Evolutionary conservation across 2,797 vertebrate genomes (phyloP).

Genomic region (Acanthiza pusilla): DNA sequence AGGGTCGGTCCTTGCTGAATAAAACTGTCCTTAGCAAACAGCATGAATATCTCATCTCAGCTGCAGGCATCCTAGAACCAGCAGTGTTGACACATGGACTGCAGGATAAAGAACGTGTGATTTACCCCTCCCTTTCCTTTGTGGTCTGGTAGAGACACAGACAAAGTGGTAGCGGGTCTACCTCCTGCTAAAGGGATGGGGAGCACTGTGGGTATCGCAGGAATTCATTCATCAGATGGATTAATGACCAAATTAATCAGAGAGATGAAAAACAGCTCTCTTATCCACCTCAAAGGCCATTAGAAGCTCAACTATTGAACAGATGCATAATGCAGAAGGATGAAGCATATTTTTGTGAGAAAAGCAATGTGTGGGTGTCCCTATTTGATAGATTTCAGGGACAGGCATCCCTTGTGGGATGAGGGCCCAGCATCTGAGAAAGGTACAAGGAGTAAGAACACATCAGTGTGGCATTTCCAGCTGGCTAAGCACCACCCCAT

Average conservation of each 20-base stretch:
- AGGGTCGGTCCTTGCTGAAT: background rate
- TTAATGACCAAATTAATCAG: background rate
- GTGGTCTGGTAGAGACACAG: background rate
- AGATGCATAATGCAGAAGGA: background rate
- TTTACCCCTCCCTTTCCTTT: background rate
- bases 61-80: background rate
- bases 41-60: background rate
- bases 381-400: background rate
- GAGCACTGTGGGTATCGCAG: background rate
- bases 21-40: background rate
- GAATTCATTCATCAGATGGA: background rate
- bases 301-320: background rate
- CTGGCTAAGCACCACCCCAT: background rate
- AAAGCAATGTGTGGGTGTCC: background rate
- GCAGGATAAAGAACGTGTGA: background rate
- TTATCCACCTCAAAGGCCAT: background rate
- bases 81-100: background rate
- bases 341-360: background rate
- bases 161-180: background rate
- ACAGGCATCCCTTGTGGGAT: background rate
- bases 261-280: background rate
- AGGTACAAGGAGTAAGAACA: background rate
- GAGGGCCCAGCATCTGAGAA: background rate
- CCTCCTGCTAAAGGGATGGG: background rate
- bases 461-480: background rate